Conservation (phyloP, 2,113 vertebrate species). For the Tachuris rubrigastra region DNA sequence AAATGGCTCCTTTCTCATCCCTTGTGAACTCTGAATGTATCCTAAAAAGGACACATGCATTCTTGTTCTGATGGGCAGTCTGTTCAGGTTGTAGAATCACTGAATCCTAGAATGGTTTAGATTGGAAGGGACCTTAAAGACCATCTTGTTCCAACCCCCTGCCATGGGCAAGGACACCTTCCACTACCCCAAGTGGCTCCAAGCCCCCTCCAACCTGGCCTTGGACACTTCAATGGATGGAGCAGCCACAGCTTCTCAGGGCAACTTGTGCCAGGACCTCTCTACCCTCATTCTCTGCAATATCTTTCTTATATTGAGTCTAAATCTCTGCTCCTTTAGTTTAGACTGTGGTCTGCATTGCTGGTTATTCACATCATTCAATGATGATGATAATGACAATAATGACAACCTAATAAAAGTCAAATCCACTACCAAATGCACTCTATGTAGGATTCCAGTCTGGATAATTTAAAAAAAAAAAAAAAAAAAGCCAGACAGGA, state of each 20-base stretch:
- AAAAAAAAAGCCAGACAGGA: background rate
- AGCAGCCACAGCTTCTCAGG: background rate
- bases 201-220: background rate
- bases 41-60: background rate
- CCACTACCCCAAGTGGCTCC: background rate
- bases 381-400: background rate
- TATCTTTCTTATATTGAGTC: background rate
- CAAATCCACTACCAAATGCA: background rate
- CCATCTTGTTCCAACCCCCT: rapidly evolving
- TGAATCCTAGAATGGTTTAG: background rate
- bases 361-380: background rate
- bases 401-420: background rate
- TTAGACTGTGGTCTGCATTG: background rate
- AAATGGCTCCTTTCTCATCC: background rate
- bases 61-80: background rate
- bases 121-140: rapidly evolving
- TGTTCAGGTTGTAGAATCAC: background rate
- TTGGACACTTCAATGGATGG: background rate
- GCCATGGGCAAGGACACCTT: background rate
- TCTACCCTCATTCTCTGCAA: background rate
- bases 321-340: background rate
- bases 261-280: background rate
- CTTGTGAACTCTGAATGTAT: background rate
- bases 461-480: too few relatives aligned
- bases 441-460: background rate